Percentiles rank a stretch among this genome's conserved stretches.
These are phyloP conservation scores for Psilopsiagon aurifrons DNA, from an alignment of 2,113 vertebrate genomes.

Conservation along the genomic window DNA sequence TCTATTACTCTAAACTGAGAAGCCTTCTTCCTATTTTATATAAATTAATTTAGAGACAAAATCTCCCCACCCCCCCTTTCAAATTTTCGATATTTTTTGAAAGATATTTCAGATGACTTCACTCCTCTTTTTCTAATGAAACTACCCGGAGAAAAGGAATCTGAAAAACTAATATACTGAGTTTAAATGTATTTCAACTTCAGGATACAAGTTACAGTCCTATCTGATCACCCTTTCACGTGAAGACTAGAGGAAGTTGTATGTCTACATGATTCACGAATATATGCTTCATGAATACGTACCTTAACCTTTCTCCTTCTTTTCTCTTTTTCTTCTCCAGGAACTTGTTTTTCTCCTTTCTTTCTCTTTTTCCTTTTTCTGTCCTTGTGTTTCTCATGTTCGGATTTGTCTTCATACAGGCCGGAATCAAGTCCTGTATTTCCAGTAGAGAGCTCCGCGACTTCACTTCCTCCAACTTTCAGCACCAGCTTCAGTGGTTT, in stretches of 20 bases:
- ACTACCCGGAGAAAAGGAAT: background rate
- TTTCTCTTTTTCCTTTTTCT: conserved; percentile 96
- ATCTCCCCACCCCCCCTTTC: rapidly evolving
- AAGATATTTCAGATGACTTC: background rate
- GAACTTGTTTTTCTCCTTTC: conserved; percentile 87
- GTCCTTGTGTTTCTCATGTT: conserved; percentile 89
- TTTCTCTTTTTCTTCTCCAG: conserved; percentile 86
- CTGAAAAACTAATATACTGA: rapidly evolving
- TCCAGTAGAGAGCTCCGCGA: conserved; percentile 88
- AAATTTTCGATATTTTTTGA: background rate
- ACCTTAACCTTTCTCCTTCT: conserved; percentile 79
- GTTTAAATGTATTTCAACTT: background rate
- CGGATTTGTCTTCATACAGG: conserved; percentile 80
- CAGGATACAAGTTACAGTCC: background rate
- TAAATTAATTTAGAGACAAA: background rate
- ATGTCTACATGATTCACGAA: background rate
- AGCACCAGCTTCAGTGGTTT: conserved; percentile 93
- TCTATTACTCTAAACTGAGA: background rate
- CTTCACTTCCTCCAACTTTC: conserved; percentile 94
- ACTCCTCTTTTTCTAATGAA: background rate
- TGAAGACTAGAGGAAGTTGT: background rate
- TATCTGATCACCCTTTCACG: background rate
- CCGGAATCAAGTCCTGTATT: conserved; percentile 83
- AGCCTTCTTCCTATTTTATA: background rate
- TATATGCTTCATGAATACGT: background rate